Base-by-base conservation (phyloP, 2,113 vertebrate species). In the Silurus glanis region DNA sequence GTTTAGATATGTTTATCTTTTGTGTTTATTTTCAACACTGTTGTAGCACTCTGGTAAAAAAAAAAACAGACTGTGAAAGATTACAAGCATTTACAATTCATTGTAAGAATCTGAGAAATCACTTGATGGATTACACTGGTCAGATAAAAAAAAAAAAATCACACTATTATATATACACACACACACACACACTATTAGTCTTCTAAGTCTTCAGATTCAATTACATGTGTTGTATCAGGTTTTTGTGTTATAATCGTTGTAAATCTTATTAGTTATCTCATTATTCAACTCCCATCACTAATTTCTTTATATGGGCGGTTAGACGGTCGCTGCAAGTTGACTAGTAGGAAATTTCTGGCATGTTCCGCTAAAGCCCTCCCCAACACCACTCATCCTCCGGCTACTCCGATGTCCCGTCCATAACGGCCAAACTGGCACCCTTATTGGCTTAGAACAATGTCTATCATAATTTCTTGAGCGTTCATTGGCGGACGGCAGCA, bases 401-500 rank as follows among this genome's bases (percentile, higher is more conserved):
- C 21, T 76, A 13, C 17, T 55, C 2, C 37, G 37, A 37, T 62
- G 62, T 59, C 86, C 67, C 71, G 21, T 64, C 76, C 53, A 28
- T 25, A 23, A 66, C 74, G 51, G 19, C 6, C 0, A 47, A 51
- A 9, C 0, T 0, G 16, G 25, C 13, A 28, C 17, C 74, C 55
- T 56, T 4, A 94, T 93, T 94, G 91, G 94, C 80, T 1, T 0
- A 67, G 0, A 0, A 0, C 0, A 0, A 0, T 80, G 89, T 90
- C 87, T 1, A 51, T 94, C 89, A 90, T 0, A 9, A 0, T 0
- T 0, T 83, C 0, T 45, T 83, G 2, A 16, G 80, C 21, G 47
- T 25, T 90, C 49, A 94, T 95, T 95, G 91, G 94, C 82, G 61
- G 7, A 17, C 2, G 25, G 8, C 17, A 4, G 2, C n/a, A 74